Evolutionary conservation across 2,888 invertebrate genomes (phyloP).

Genomic region (Pocota personata): DNA sequence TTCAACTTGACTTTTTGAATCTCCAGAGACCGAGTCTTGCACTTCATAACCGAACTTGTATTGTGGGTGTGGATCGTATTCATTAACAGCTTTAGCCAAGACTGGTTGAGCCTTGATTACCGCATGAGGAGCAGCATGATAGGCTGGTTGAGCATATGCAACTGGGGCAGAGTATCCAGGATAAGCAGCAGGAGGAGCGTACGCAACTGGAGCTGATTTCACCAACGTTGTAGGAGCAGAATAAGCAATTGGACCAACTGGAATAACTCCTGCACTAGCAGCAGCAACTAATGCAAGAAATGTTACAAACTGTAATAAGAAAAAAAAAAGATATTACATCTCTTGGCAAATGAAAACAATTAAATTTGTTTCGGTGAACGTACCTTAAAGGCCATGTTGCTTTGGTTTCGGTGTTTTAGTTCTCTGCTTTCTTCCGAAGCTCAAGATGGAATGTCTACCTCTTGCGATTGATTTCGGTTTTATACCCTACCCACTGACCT

Average conservation of each 20-base stretch:
- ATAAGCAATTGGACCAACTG: slow-evolving; percentile 74
- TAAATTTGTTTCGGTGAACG: background rate
- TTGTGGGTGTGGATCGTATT: slow-evolving; percentile 80
- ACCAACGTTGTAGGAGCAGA: background rate
- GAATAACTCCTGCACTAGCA: slow-evolving; percentile 78
- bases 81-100: slow-evolving; percentile 75
- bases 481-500: slow-evolving; percentile 27
- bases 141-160: slow-evolving; percentile 53
- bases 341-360: background rate
- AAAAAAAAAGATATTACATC: background rate
- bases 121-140: slow-evolving; percentile 32
- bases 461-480: slow-evolving; percentile 1
- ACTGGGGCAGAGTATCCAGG: slow-evolving; percentile 16
- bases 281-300: slow-evolving; percentile 77
- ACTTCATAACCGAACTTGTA: slow-evolving; percentile 80
- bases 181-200: background rate
- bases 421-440: background rate
- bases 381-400: slow-evolving; percentile 78
- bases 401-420: background rate
- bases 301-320: slow-evolving; percentile 75
- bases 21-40: slow-evolving; percentile 79
- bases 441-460: background rate
- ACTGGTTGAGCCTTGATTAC: slow-evolving; percentile 68
- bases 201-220: background rate
- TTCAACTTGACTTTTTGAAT: slow-evolving; percentile 81